A percentile compares a stretch with the other conserved stretches of the same genome.
Evolutionary conservation across 2,888 invertebrate genomes (phyloP).

Genomic region (Lasioglossum villosulum): DNA sequence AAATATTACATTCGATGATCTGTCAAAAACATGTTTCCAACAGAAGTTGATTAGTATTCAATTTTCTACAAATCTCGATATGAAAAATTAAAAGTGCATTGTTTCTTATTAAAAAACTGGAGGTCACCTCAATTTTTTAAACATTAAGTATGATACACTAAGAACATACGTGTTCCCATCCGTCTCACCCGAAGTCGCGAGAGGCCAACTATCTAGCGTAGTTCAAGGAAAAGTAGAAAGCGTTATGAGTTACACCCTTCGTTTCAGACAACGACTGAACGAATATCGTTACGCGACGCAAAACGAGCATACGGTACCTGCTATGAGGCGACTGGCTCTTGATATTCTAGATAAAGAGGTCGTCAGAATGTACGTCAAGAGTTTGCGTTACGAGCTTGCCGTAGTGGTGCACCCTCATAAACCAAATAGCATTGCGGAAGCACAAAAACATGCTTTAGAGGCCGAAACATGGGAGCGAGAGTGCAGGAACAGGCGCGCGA

Average conservation of each 20-base stretch:
- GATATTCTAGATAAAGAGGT: background rate
- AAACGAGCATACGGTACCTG: background rate
- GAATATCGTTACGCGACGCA: conserved; percentile 12
- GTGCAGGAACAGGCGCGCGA: too few species aligned
- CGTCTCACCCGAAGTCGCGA: background rate
- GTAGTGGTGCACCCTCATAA: background rate
- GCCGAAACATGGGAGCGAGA: conserved; percentile 15
- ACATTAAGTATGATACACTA: background rate
- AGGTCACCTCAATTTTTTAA: too few species aligned
- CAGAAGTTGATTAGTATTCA: too few species aligned
- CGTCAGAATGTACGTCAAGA: background rate
- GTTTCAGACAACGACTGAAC: background rate
- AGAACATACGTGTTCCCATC: background rate
- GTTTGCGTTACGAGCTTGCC: background rate
- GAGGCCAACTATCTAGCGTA: background rate
- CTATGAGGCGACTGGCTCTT: background rate
- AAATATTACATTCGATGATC: too few species aligned
- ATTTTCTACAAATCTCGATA: too few species aligned
- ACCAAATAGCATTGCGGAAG: background rate
- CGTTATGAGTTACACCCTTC: background rate
- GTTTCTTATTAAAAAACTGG: too few species aligned
- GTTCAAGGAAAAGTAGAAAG: background rate
- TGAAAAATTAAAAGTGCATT: too few species aligned
- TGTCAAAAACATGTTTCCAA: too few species aligned
- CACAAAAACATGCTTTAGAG: conserved; percentile 15